Percentiles rank a stretch among this genome's conserved stretches.
Conservation (phyloP, 1,140 invertebrate species). For the Drosophila nebulosa region DNA sequence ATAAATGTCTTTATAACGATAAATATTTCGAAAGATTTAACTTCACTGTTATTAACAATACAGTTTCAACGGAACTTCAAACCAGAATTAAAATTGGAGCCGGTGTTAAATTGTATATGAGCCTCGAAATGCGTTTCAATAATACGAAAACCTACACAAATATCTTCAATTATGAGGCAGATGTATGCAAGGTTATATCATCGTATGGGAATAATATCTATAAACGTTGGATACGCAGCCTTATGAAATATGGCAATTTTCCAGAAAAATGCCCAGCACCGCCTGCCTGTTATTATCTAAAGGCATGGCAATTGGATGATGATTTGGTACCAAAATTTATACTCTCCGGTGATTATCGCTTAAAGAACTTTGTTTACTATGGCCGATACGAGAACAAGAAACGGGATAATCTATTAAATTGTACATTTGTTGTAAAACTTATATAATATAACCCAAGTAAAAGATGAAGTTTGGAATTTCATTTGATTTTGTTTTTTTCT, state of each 20-base stretch:
- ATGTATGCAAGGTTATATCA: slow-evolving; percentile 38
- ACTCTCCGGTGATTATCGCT: slow-evolving; percentile 43
- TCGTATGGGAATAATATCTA: slow-evolving; percentile 36
- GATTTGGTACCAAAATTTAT: slow-evolving; percentile 41
- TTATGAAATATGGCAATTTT: slow-evolving; percentile 40
- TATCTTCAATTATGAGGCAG: slow-evolving; percentile 36
- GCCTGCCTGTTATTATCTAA: slow-evolving; percentile 39
- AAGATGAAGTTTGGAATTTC: too few species aligned
- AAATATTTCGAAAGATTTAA: slow-evolving; percentile 32
- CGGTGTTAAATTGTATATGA: slow-evolving; percentile 27
- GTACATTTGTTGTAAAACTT: not conserved
- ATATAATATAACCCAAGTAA: not conserved
- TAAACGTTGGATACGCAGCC: slow-evolving; percentile 37
- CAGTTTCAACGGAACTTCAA: slow-evolving; percentile 22
- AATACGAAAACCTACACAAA: slow-evolving; percentile 33
- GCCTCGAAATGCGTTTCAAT: slow-evolving; percentile 33
- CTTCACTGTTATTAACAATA: slow-evolving; percentile 3
- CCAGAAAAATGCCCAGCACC: slow-evolving; percentile 38
- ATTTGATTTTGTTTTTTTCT: too few species aligned
- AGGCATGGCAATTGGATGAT: slow-evolving; percentile 17
- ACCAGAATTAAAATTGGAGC: slow-evolving; percentile 15
- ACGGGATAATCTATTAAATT: not conserved
- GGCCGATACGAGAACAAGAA: slow-evolving; percentile 19
- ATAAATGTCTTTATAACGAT: slow-evolving; percentile 19
- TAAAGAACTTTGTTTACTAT: slow-evolving; percentile 6